Evolutionary conservation across 2,797 vertebrate genomes (phyloP), one percentile per base, ranked within the genome.

Genomic region (Acipenser transmontanus): DNA sequence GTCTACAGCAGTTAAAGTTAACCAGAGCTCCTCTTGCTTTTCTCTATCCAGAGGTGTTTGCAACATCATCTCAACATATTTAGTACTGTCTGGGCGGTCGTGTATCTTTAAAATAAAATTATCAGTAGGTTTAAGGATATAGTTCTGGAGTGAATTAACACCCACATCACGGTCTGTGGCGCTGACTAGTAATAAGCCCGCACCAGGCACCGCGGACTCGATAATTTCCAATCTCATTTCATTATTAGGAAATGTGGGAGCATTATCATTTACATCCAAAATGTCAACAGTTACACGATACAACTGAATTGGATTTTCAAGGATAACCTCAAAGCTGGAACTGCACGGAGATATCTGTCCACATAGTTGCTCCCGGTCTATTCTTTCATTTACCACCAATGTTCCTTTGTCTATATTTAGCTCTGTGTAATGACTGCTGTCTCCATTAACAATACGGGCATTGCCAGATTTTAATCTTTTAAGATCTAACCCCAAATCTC

Each of bases 121-220:
- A 61, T 85, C 79, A 14, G 61, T 82, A 0, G 82, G 85, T 6
- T 79, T 82, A 0, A 88, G 70, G 0, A 66, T 73, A 6, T 89
- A 88, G 6, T 70, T 81, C 49, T 84, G 84, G 10, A 86, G 76
- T 10, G 77, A 75, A 61, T 89, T 88, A 6, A 64, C 7, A 6
- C 78, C 85, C 0, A 85, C 80, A 17, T 89, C 87, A 0, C 52
- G 49, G 9, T 89, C 87, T 10, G 81, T 51, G 0, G 87, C 87
- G 52, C 77, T 74, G 6, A 81, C 83, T 0, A 89, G 52, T 63
- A 82, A 69, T 17, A 87, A 87, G 6, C 81, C 80, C 2, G 84
- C 79, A 5, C 83, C 87, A 0, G 74, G 50, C 0, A 79, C 70
- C 0, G 85, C 80, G 0, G 71, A 77, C 63, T 89, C 87, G 50